phyloP scores from a whole-genome alignment of 2,797 vertebrate genomes.

The Danio kyathit region DNA sequence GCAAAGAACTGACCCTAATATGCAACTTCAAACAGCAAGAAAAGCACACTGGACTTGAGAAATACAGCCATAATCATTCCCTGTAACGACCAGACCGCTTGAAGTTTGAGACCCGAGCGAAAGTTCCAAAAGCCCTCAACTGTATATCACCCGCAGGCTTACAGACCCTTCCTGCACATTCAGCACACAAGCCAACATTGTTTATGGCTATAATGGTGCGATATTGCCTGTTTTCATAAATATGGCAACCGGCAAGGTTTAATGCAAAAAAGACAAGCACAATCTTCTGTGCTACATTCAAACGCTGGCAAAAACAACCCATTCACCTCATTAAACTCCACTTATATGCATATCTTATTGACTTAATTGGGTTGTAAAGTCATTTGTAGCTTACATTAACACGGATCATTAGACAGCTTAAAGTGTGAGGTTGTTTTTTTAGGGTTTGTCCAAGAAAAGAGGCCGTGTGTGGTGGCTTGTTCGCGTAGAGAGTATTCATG shows the following conservation, averaged over 20 bases:
- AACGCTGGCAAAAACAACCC: neutral
- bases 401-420: neutral
- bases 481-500: conserved; percentile 53
- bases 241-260: conserved; percentile 63
- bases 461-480: neutral
- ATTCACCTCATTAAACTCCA: conserved; percentile 12
- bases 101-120: conserved; percentile 63
- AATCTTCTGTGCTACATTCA: neutral
- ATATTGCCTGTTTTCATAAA: conserved; percentile 71
- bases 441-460: neutral
- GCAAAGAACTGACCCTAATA: conserved; percentile 71
- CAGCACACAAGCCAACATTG: conserved; percentile 62
- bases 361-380: conserved; percentile 1
- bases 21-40: conserved; percentile 71
- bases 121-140: conserved; percentile 70
- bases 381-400: neutral
- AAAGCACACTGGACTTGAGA: conserved; percentile 69
- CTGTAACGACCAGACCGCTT: conserved; percentile 72
- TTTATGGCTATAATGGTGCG: conserved; percentile 74
- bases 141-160: conserved; percentile 74
- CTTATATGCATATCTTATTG: neutral
- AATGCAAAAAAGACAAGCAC: conserved; percentile 70
- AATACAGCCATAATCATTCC: conserved; percentile 78
- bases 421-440: neutral
- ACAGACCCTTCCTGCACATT: conserved; percentile 71